Evolutionary conservation across 2,797 vertebrate genomes (phyloP).

Genomic region (Phyllotis vaccarum): DNA sequence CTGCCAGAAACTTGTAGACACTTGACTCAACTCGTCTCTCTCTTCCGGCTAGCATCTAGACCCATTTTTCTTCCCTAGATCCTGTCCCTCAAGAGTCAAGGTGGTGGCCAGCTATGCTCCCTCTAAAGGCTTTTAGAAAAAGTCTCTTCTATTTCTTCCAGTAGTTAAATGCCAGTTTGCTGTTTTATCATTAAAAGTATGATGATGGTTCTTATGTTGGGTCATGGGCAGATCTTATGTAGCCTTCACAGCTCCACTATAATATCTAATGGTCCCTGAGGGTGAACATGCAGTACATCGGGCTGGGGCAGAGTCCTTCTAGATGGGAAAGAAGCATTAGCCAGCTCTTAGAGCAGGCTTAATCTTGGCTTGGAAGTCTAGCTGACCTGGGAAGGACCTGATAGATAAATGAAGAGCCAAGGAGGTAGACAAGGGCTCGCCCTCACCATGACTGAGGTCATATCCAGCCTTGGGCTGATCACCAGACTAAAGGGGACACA

Average conservation of each 20-base stretch:
- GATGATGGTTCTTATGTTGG: rapidly evolving
- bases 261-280: not conserved
- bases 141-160: not conserved
- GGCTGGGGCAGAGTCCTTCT: not conserved
- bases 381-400: rapidly evolving
- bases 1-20: too few species aligned
- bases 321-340: rapidly evolving
- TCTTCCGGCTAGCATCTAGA: not conserved
- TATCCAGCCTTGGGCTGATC: rapidly evolving
- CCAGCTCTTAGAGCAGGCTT: not conserved
- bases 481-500: not conserved
- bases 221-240: rapidly evolving
- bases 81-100: not conserved
- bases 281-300: rapidly evolving
- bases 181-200: not conserved
- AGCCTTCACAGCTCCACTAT: not conserved
- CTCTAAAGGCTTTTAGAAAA: not conserved
- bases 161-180: not conserved
- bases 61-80: not conserved
- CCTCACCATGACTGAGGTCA: not conserved
- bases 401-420: not conserved
- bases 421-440: not conserved
- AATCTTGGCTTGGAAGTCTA: not conserved
- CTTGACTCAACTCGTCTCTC: too few species aligned
- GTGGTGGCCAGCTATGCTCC: not conserved